phyloP scores from a whole-genome alignment of 1,140 invertebrate genomes.

The Drosophila kikkawai region DNA sequence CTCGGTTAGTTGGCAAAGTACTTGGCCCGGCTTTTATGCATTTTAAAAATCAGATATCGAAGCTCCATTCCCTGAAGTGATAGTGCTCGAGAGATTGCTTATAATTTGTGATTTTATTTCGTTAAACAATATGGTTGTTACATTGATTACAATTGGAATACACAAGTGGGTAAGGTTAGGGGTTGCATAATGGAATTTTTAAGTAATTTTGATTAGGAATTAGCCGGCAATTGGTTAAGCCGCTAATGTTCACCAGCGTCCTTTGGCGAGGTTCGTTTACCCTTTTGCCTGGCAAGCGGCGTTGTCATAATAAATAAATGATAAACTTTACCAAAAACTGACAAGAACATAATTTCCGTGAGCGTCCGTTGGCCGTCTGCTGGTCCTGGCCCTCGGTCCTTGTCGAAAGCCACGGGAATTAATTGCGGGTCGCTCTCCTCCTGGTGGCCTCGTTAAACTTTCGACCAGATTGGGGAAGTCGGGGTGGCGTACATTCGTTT shows the following conservation, averaged over 20 bases:
- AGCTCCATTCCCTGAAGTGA: neutral
- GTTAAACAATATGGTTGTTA: conserved; percentile 30
- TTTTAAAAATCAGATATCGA: conserved; percentile 23
- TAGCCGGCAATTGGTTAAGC: conserved; percentile 62
- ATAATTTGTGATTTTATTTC: conserved; percentile 31
- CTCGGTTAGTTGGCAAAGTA: conserved; percentile 46
- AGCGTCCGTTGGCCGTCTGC: conserved; percentile 1
- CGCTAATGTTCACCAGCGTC: conserved; percentile 49
- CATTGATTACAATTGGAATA: conserved; percentile 57
- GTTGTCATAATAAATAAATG: conserved; percentile 67
- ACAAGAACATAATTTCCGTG: conserved; percentile 70
- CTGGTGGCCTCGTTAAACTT: conserved; percentile 62
- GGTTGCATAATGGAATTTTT: conserved; percentile 67
- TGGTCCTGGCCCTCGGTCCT: conserved; percentile 11
- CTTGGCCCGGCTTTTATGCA: conserved; percentile 19
- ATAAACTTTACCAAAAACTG: conserved; percentile 63
- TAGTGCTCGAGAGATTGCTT: neutral
- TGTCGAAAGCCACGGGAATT: conserved; percentile 63
- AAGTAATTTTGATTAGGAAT: conserved; percentile 63
- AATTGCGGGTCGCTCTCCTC: conserved; percentile 58
- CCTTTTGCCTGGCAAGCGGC: conserved; percentile 39
- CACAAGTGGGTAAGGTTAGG: conserved; percentile 15
- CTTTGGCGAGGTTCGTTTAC: conserved; percentile 2
- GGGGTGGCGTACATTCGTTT: conserved; percentile 46
- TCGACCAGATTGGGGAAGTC: conserved; percentile 20